Conservation (phyloP, 2,113 vertebrate species). For the Scolopax mira region DNA sequence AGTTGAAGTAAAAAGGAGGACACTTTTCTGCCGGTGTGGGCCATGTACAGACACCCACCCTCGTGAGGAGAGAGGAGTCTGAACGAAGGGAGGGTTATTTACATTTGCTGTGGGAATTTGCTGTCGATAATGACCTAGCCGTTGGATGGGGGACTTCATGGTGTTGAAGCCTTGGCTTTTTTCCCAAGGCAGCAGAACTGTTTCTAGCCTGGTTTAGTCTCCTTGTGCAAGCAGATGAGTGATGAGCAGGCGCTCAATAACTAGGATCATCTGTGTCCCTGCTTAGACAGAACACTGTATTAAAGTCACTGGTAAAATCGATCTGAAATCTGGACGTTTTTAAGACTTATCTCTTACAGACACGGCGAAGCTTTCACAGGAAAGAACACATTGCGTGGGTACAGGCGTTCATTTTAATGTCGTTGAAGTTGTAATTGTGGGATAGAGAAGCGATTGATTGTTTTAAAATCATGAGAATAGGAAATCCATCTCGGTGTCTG, state of each 20-base stretch:
- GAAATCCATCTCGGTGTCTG: fast-evolving
- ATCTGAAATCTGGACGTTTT: fast-evolving
- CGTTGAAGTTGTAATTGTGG: fast-evolving
- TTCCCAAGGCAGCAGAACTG: background rate
- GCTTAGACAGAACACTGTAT: fast-evolving
- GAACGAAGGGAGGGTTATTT: background rate
- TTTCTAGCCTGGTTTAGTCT: background rate
- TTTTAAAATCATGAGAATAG: background rate
- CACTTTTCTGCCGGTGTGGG: background rate
- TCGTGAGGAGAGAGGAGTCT: background rate
- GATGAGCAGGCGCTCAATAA: background rate
- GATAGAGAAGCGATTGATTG: background rate
- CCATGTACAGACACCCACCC: fast-evolving
- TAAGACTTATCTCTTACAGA: background rate
- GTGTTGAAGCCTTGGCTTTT: background rate
- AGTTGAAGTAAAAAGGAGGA: background rate
- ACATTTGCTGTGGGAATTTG: background rate
- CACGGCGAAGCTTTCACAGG: fast-evolving
- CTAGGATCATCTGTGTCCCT: background rate
- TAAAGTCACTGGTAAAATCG: background rate
- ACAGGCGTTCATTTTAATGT: background rate
- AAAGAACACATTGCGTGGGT: background rate
- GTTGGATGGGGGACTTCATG: background rate
- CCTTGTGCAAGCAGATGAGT: background rate
- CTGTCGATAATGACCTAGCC: fast-evolving